Evolutionary conservation across 2,797 vertebrate species (phyloP).

Genomic region (Peromyscus eremicus): DNA sequence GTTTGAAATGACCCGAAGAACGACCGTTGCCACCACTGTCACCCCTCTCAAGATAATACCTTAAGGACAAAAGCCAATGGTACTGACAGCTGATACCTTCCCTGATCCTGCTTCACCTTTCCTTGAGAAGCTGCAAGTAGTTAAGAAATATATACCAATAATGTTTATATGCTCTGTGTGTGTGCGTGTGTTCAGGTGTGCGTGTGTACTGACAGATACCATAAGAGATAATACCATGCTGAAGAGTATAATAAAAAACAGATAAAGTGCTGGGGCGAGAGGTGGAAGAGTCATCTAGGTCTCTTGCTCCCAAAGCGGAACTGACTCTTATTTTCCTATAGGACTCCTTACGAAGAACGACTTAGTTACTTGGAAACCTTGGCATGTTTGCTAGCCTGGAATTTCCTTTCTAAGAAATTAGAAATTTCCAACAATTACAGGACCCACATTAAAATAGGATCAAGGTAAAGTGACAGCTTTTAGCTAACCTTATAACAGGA

Average conservation of each 20-base stretch:
- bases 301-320: background rate
- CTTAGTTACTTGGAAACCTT: background rate
- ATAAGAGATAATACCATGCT: slow-evolving; percentile 22
- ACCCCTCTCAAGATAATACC: background rate
- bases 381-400: background rate
- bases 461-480: slow-evolving; percentile 1
- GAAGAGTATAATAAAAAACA: background rate
- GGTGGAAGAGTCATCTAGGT: background rate
- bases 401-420: slow-evolving; percentile 22
- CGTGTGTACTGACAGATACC: background rate
- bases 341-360: background rate
- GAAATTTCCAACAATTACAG: background rate
- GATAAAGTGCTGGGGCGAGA: background rate
- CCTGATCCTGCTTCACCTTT: background rate
- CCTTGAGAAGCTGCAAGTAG: background rate
- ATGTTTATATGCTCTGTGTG: background rate
- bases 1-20: background rate
- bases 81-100: background rate
- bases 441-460: slow-evolving; percentile 23
- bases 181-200: too few species aligned
- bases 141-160: background rate
- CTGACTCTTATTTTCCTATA: background rate
- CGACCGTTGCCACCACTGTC: background rate
- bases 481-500: background rate
- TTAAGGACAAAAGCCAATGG: background rate